Evolutionary conservation across 2,113 vertebrate genomes (phyloP).

Genomic region (Empidonax traillii): DNA sequence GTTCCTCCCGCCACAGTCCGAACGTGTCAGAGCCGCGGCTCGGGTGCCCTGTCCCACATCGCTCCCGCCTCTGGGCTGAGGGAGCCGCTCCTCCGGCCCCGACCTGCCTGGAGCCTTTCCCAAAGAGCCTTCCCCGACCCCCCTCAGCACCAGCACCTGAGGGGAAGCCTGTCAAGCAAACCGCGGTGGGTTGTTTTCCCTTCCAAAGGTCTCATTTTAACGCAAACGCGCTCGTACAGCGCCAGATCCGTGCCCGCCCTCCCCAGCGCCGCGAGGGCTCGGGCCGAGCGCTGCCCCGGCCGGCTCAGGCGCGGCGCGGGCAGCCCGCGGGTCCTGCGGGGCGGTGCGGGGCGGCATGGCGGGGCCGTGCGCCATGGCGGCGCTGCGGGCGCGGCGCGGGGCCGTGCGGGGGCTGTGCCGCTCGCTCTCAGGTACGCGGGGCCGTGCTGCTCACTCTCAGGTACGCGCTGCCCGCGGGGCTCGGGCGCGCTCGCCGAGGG

Average conservation of each 20-base stretch:
- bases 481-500: neutral
- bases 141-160: neutral
- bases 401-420: too few species aligned
- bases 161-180: neutral
- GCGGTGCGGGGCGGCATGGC: neutral
- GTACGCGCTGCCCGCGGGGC: neutral
- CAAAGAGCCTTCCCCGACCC: accelerated
- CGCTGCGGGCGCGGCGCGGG: too few species aligned
- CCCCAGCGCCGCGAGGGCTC: neutral
- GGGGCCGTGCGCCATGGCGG: neutral
- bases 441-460: slow-evolving; percentile 41
- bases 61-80: neutral
- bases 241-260: neutral
- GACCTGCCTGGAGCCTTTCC: neutral
- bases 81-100: accelerated
- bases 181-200: accelerated
- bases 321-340: neutral
- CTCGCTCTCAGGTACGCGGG: neutral
- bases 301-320: neutral
- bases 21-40: too few species aligned
- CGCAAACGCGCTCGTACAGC: neutral
- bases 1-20: accelerated
- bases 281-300: neutral
- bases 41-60: accelerated
- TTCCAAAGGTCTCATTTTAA: neutral